Base-by-base conservation (phyloP, 2,113 vertebrate species). In the Mobula birostris region DNA sequence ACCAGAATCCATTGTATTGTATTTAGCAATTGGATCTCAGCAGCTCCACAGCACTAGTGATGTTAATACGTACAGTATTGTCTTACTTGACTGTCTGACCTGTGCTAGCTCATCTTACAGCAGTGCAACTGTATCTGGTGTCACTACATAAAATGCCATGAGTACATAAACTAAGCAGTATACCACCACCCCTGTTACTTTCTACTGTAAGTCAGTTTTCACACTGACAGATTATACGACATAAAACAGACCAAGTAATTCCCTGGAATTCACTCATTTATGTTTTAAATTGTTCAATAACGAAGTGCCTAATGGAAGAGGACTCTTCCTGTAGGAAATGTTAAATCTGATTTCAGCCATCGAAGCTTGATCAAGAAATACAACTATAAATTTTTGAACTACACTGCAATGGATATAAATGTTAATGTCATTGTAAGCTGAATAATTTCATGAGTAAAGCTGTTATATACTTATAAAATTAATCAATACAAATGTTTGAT, bases 91-190 rank as follows among this genome's bases (percentile, higher is more conserved):
- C 11, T 74, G 70, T 21, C 40, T 93, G 68, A 93, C 91, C 91
- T 76, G 48, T 40, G n/a, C 12, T 7, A 74, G 36, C 70, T 72
- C 24, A 93, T 48, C 72, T 17, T 91, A 36, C 90, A 93, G 36
- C 91, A 74, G 36, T 74, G 21, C 21, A 93, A 29, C 70, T 74
- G 0, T 93, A 29, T 93, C 91, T 74, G 61, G 36, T 93, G 70
- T 74, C 91, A 72, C 27, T 93, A 93, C 70, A 29, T 93, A 93
- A 92, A 76, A 93, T 14, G 36, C 36, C 27, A 29, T 48, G 70
- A 93, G 24, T 40, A 56, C 14, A 93, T 56, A 29, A 74, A 14
- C 91, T 48, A 7, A 93, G 19, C 32, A 48, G 48, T 76, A 74
- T 74, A 76, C 74, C 70, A 93, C 21, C 32, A 93, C 1, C 21